Conservation (phyloP, 2,888 invertebrate genomes). For the Sphaeridia pumilis region DNA sequence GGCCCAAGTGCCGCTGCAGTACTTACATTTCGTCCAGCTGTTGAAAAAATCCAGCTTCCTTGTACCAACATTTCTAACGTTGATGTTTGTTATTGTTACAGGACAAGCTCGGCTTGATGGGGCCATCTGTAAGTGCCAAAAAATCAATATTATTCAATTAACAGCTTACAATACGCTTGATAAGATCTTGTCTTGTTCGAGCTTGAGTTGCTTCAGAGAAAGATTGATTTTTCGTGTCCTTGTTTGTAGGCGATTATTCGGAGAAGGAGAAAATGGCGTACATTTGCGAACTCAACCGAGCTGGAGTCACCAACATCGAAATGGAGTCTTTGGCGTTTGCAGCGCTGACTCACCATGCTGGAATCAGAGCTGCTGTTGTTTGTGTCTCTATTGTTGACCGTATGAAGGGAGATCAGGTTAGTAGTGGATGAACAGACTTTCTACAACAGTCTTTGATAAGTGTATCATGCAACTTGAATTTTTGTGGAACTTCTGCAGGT, state of each 20-base stretch:
- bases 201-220: too few relatives aligned
- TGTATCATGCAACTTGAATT: too few relatives aligned
- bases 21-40: too few relatives aligned
- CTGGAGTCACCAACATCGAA: slow-evolving; percentile 88
- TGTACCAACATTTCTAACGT: too few relatives aligned
- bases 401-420: slow-evolving; percentile 85
- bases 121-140: slow-evolving; percentile 46
- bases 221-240: not conserved
- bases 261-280: slow-evolving; percentile 84
- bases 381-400: slow-evolving; percentile 88
- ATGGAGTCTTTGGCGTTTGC: slow-evolving; percentile 94
- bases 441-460: too few relatives aligned
- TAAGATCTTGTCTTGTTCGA: too few relatives aligned
- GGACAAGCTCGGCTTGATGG: slow-evolving; percentile 92
- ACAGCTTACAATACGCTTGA: too few relatives aligned
- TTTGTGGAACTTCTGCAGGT: slow-evolving; percentile 49
- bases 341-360: slow-evolving; percentile 84
- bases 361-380: slow-evolving; percentile 82
- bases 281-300: slow-evolving; percentile 57
- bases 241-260: slow-evolving; percentile 61
- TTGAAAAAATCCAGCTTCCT: too few relatives aligned
- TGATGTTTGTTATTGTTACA: slow-evolving; percentile 38
- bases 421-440: too few relatives aligned
- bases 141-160: not conserved
- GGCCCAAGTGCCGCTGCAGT: too few relatives aligned